Evolutionary conservation across 2,797 vertebrate genomes (phyloP).

Genomic region (Dendrocincla fuliginosa): DNA sequence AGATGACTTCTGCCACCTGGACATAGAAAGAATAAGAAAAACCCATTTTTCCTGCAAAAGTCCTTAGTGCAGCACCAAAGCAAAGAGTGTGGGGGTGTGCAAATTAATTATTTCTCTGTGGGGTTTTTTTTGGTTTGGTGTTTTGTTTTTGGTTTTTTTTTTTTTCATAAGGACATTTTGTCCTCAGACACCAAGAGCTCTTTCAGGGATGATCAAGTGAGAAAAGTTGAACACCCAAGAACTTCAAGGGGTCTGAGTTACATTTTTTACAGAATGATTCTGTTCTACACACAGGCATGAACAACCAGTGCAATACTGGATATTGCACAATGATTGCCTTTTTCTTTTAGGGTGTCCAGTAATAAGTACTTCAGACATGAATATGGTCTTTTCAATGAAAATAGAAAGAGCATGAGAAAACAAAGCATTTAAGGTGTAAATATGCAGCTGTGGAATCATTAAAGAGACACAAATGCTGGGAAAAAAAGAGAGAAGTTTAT

Average conservation of each 20-base stretch:
- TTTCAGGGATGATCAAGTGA: neutral
- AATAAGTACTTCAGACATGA: neutral
- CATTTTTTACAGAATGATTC: neutral
- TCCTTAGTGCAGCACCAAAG: neutral
- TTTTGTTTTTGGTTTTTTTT: neutral
- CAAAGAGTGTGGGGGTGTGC: neutral
- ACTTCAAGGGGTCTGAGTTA: neutral
- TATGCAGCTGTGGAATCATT: neutral
- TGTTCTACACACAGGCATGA: neutral
- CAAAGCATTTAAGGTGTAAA: constrained; percentile 26
- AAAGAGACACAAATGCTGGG: constrained; percentile 28
- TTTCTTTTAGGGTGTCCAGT: neutral
- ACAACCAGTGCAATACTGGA: neutral
- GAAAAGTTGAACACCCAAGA: neutral
- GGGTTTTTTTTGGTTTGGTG: neutral
- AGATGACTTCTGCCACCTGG: neutral
- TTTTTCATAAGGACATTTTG: neutral
- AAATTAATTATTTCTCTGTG: neutral
- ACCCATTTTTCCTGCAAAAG: neutral
- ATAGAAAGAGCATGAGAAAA: constrained; percentile 15
- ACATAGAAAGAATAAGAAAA: neutral
- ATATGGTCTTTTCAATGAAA: constrained; percentile 4
- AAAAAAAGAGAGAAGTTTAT: constrained; percentile 60
- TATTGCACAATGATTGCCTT: neutral
- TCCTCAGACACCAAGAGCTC: neutral